These are phyloP conservation scores for Fabriciana adippe DNA, from an alignment of 2,888 invertebrate species.

Conservation along the genomic window DNA sequence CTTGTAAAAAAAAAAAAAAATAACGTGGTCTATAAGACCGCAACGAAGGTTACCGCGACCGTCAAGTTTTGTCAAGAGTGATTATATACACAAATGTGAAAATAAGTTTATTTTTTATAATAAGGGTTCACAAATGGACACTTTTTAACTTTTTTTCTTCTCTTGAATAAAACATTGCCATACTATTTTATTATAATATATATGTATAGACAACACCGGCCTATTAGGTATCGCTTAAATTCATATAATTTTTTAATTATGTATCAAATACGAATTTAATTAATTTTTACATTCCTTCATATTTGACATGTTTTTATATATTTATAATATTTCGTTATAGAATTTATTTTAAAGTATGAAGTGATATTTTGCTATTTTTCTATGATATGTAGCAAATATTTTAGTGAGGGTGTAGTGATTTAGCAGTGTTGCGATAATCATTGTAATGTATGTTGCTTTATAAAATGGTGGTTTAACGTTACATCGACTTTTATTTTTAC, in stretches of 20 bases:
- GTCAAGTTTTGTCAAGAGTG: too few relatives aligned
- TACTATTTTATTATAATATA: conserved; percentile 1
- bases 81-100: too few relatives aligned
- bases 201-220: background rate
- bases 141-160: background rate
- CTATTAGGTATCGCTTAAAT: conserved; percentile 6
- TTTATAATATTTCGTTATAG: background rate
- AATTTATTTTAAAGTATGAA: conserved; percentile 7
- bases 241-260: background rate
- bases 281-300: conserved; percentile 10
- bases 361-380: conserved; percentile 23
- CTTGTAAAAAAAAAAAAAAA: background rate
- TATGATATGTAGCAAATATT: conserved; percentile 18
- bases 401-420: conserved; percentile 23
- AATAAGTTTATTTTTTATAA: too few relatives aligned
- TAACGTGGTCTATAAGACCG: too few relatives aligned
- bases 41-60: too few relatives aligned
- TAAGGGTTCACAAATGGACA: too few relatives aligned
- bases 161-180: background rate
- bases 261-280: conserved; percentile 2
- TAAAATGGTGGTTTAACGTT: conserved; percentile 34
- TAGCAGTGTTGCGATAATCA: conserved; percentile 17
- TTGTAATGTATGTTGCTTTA: conserved; percentile 37
- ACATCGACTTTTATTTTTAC: conserved; percentile 8
- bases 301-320: background rate